Evolutionary conservation across 2,888 invertebrate genomes (phyloP), one percentile per base, ranked within the genome.

Genomic region (Patella depressa): DNA sequence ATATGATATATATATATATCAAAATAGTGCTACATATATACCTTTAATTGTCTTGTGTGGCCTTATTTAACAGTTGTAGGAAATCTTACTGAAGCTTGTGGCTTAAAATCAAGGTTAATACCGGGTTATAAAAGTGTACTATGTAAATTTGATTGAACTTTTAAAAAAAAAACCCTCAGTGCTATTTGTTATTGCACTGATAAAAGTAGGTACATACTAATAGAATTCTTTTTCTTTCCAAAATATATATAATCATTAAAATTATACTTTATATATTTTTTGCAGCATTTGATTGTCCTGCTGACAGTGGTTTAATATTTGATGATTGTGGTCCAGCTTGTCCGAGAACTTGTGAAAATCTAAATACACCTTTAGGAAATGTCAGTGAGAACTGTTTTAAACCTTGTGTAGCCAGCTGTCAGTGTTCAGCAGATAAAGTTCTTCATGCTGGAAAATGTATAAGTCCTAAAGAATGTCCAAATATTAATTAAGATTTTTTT

Each of bases 261-360:
- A 45, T 45, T 1, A 9, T 45, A 45, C 45, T 45, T 45, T 7
- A 45, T 45, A 0, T 45, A 45, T 9, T 45, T 53, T 69, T 81
- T 86, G 19, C 84, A 91, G 90, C 88, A 17, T 86, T 90, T 71
- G 82, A 84, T n/a, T 91, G 91, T 83, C 86, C 88, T 65, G 82
- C 80, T 71, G 85, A 86, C 15, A 85, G 85, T 73, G 91, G 91
- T n/a, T 88, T 90, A 72, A 82, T 91, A 34, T 91, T 90, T 85
- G 90, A 91, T 80, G 91, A 91, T 76, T 91, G 91, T 84, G 91
- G 91, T 9, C 90, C 91, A 24, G 87, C 89, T 3, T 91, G 91
- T 81, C 85, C 88, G 1, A 80, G 90, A 57, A 90, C 90, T 0
- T 91, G 91, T 83, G 88, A 88, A 65, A 90, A 89, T 74, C 82